Percentiles rank a stretch among this genome's conserved stretches.
Evolutionary conservation across 2,888 invertebrate genomes (phyloP).

Genomic region (Chaitophorus viminalis): DNA sequence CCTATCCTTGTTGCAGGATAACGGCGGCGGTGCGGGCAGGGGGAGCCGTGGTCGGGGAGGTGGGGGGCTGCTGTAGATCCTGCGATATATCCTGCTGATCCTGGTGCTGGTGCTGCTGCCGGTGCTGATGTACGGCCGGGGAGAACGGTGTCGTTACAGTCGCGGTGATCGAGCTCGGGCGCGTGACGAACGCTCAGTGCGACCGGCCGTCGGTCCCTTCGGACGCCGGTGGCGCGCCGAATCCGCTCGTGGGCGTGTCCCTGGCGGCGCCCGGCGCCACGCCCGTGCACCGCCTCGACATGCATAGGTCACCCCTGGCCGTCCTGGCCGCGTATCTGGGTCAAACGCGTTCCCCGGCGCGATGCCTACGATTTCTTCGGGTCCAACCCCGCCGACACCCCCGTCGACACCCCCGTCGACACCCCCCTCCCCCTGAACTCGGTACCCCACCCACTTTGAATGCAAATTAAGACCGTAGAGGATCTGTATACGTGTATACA

Average conservation of each 20-base stretch:
- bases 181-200: slow-evolving; percentile 62
- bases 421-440: no score
- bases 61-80: background rate
- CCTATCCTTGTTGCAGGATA: no score
- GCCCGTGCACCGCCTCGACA: slow-evolving; percentile 33
- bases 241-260: slow-evolving; percentile 53
- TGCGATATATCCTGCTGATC: background rate
- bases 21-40: no score
- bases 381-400: background rate
- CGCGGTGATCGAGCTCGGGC: slow-evolving; percentile 60
- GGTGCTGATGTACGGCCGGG: slow-evolving; percentile 14
- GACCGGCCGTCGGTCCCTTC: slow-evolving; percentile 51
- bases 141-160: slow-evolving; percentile 4
- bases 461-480: background rate
- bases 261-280: background rate
- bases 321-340: slow-evolving; percentile 28
- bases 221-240: slow-evolving; percentile 47
- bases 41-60: background rate
- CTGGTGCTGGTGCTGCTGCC: background rate
- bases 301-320: slow-evolving; percentile 1
- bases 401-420: background rate
- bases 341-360: slow-evolving; percentile 33
- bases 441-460: background rate
- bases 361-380: background rate
- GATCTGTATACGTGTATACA: no score